These are phyloP conservation scores for Trochalopteron elliotii DNA, from an alignment of 2,113 vertebrate genomes.

Conservation along the genomic window DNA sequence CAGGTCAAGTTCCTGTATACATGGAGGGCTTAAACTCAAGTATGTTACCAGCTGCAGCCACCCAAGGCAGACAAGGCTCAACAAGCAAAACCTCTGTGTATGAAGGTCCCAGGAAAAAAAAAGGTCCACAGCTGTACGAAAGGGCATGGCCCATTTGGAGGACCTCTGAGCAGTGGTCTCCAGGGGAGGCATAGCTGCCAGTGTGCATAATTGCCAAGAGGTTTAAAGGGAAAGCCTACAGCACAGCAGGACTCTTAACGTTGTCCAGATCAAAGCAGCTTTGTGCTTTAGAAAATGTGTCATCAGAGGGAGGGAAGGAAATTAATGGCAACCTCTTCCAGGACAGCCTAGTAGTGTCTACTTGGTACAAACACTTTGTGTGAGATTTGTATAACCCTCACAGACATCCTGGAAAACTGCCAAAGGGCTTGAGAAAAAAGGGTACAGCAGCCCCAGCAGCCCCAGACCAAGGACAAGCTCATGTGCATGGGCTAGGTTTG, in stretches of 20 bases:
- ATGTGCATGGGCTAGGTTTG: not conserved
- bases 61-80: not conserved
- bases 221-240: not conserved
- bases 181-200: not conserved
- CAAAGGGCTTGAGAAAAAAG: not conserved
- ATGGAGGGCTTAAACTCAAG: not conserved
- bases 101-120: not conserved
- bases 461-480: not conserved
- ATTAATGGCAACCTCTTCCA: not conserved
- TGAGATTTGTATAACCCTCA: not conserved
- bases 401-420: not conserved
- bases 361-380: not conserved
- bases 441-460: not conserved
- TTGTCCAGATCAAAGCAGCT: constrained; percentile 39
- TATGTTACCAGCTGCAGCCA: not conserved
- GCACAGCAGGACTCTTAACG: not conserved
- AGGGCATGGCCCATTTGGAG: not conserved
- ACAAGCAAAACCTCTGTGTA: not conserved
- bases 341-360: not conserved
- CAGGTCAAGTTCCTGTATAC: not conserved
- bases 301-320: not conserved
- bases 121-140: not conserved
- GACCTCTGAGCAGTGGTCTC: not conserved
- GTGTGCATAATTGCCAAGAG: not conserved
- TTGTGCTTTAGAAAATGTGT: constrained; percentile 36